Base-by-base conservation (phyloP, 2,888 invertebrate species). In the Allolobophora icterica region DNA sequence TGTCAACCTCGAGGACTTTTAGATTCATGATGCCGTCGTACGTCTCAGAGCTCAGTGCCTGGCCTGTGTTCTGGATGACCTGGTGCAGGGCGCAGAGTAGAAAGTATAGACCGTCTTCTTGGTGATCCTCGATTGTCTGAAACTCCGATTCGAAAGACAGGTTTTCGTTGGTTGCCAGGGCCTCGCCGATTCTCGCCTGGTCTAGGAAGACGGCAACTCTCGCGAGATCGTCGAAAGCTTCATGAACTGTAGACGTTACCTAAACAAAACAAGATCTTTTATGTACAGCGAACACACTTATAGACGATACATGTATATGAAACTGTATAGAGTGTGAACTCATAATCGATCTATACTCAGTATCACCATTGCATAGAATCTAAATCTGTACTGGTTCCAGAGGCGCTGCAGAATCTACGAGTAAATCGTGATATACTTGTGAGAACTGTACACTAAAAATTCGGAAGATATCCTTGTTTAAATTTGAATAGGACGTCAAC, bases 151-250 rank as follows among this genome's bases (percentile, higher is more conserved):
- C 89, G 89, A 89, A 89, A 33, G 89, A 40, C 35, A 89, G 35
- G 33, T 89, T 34, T 30, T 89, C 89, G 89, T 89, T 89, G 3
- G 19, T 40, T 5, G 89, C 89, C 0, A 89, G 30, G 21, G 33
- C 45, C 89, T 89, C 89, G 89, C 89, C 89, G 5, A 89, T 42
- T 40, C 89, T 42, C 42, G 89, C 89, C 89, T 89, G 89, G 89
- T 89, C 89, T 6, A 89, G 38, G 45, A 89, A 89, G 15, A 89
- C 89, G 15, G 89, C 38, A 30, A 89, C 89, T 33, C 45, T 42
- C 33, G 89, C 89, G n/a, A 89, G 89, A 52, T 89, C 45, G 33
- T 38, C 45, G 40, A 89, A 89, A 11, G 89, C 89, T 5, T 52
- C 4, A 21, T 89, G 89, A 19, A 89, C 30, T 15, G 52, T 89